phyloP scores from a whole-genome alignment of 2,888 invertebrate species.

The Metallyticus violacea region DNA sequence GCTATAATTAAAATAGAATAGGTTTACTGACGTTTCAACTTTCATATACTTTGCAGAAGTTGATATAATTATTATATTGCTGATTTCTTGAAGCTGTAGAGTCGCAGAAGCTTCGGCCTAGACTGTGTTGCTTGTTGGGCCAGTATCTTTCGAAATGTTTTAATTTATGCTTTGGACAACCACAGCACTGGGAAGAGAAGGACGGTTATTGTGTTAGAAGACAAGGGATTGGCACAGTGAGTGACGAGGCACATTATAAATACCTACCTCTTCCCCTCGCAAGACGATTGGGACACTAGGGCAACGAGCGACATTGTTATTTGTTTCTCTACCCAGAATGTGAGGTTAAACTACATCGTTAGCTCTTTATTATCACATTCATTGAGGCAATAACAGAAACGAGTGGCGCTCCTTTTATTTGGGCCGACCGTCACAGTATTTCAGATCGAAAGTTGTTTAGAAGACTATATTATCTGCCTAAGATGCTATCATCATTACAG shows the following conservation, averaged over 20 bases:
- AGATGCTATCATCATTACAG: no score
- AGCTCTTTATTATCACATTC: not conserved
- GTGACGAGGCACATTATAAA: slow-evolving; percentile 13
- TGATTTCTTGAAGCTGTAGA: no score
- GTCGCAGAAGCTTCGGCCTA: no score
- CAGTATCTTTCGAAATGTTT: no score
- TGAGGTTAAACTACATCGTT: not conserved
- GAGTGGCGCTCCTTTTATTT: not conserved
- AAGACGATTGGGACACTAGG: not conserved
- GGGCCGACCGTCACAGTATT: not conserved
- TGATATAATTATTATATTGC: no score
- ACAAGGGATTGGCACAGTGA: slow-evolving; percentile 6
- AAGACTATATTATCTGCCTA: not conserved
- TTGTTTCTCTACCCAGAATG: slow-evolving; percentile 3
- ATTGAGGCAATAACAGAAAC: not conserved
- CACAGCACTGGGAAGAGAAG: not conserved
- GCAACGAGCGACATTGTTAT: slow-evolving; percentile 1
- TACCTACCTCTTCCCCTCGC: not conserved
- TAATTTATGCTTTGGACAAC: slow-evolving; percentile 7
- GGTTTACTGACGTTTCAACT: no score
- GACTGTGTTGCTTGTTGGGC: no score
- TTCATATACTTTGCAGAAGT: no score
- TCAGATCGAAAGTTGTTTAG: not conserved
- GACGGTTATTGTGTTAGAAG: slow-evolving; percentile 9
- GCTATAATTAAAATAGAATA: no score